Evolutionary conservation across 2,797 vertebrate genomes (phyloP), one percentile per base, ranked within the genome.

Genomic region (Dicrostonyx torquatus): DNA sequence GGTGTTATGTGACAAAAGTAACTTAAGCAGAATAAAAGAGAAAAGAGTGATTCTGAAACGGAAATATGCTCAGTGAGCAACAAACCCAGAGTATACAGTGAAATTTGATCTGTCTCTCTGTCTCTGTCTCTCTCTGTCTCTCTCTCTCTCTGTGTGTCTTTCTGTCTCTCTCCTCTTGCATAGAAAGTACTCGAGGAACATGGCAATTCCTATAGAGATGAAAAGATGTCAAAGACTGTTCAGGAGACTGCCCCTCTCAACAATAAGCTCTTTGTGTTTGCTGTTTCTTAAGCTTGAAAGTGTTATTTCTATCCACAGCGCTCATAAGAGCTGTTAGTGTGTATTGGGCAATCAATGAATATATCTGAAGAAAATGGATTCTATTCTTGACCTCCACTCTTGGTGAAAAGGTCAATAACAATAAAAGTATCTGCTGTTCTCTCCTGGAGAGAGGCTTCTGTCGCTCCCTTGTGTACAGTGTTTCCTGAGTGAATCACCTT

Each of bases 351-450:
- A 75, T 73, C 80, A 89, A 0, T 82, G 75, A 43, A 26, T 86
- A 75, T 37, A 86, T 68, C 77, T 7, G 58, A 13, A 17, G 13
- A 60, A 17, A 82, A 75, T 62, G 37, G 48, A 70, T 87, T 96
- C 64, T 85, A 58, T 84, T 94, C n/a, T 77, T 89, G 82, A 91
- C 31, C 43, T 62, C n/a, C 60, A 14, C 78, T 75, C 55, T 87
- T 93, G n/a, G 4, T 68, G 68, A 62, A 43, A 83, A 94, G 62
- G 24, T 91, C 79, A 89, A 17, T 58, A 83, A 34, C 4, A 29
- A 37, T 79, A 89, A 95, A 88, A 20, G 73, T 77, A 34, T 5
- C n/a, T 43, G 4, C 55, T 93, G 26, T 34, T 72, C 64, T 93
- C 66, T 43, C 50, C 55, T 91, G 75, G 31, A 86, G 80, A 87